phyloP scores from a whole-genome alignment of 2,888 invertebrate genomes.

The Maniola hyperantus region DNA sequence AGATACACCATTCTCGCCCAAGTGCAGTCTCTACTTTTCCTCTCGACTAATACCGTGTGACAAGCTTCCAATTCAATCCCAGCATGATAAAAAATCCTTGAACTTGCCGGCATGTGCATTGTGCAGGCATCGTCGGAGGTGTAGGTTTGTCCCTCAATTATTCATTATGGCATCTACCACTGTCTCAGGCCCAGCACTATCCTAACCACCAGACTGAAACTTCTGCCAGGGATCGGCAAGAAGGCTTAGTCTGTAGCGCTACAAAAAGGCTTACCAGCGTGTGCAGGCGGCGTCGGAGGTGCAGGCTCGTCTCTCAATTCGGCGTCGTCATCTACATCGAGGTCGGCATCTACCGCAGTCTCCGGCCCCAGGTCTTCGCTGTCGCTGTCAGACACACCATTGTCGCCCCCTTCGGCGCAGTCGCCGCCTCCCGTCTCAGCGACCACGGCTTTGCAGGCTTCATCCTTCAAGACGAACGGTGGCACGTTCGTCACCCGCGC shows the following conservation, averaged over 20 bases:
- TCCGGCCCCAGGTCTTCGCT: constrained; percentile 89
- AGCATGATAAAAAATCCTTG: too few species aligned
- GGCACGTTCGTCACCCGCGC: constrained; percentile 72
- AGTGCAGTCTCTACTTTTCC: too few species aligned
- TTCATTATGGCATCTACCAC: constrained; percentile 85
- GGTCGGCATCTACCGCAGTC: constrained; percentile 88
- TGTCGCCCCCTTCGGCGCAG: constrained; percentile 57
- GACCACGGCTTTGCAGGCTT: constrained; percentile 56
- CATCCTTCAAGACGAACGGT: constrained; percentile 71
- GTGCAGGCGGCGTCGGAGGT: constrained; percentile 82
- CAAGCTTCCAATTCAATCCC: too few species aligned
- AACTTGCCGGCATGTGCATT: constrained; percentile 51
- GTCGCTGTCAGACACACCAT: constrained; percentile 79
- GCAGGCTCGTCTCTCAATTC: constrained; percentile 73
- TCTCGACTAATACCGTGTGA: too few species aligned
- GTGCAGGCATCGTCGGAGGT: constrained; percentile 82
- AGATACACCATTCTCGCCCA: constrained; percentile 68
- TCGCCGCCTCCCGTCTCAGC: constrained; percentile 60
- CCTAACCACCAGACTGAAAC: constrained; percentile 56
- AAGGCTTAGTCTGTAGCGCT: too few species aligned
- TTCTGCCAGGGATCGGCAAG: too few species aligned
- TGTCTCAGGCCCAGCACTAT: constrained; percentile 88
- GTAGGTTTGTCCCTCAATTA: constrained; percentile 71
- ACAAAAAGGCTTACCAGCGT: background rate
- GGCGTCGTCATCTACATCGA: constrained; percentile 58